These are phyloP conservation scores for Amblyornis subalaris DNA, from an alignment of 2,113 vertebrate species.

Conservation along the genomic window DNA sequence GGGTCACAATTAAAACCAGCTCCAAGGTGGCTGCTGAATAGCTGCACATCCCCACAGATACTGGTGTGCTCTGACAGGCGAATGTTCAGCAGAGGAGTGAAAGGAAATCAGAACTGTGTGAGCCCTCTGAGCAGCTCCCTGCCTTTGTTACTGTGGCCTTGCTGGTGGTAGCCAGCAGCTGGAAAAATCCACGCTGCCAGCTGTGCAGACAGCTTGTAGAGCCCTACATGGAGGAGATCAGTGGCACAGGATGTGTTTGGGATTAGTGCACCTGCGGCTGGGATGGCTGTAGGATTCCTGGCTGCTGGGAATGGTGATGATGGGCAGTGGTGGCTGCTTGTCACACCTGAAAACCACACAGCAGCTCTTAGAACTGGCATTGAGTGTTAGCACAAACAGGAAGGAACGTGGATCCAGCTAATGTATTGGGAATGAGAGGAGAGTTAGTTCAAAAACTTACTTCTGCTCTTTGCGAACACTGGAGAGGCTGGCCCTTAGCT, in stretches of 20 bases:
- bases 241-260: neutral
- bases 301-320: neutral
- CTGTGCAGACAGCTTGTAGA: fast-evolving
- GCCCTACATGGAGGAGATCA: fast-evolving
- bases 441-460: neutral
- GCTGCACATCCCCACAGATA: neutral
- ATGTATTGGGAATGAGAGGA: neutral
- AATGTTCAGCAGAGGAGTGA: neutral
- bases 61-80: neutral
- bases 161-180: neutral
- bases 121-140: neutral
- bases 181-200: fast-evolving
- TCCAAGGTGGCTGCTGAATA: conserved; percentile 16
- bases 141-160: fast-evolving
- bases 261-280: neutral
- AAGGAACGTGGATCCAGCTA: neutral
- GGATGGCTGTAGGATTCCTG: neutral
- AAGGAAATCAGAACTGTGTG: fast-evolving
- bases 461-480: neutral
- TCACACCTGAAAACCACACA: neutral
- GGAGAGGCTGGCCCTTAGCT: neutral
- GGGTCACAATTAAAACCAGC: conserved; percentile 42
- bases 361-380: neutral
- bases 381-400: neutral
- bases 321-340: neutral